Conservation (phyloP, 1,140 invertebrate genomes). For the Drosophila lacteicornis region DNA sequence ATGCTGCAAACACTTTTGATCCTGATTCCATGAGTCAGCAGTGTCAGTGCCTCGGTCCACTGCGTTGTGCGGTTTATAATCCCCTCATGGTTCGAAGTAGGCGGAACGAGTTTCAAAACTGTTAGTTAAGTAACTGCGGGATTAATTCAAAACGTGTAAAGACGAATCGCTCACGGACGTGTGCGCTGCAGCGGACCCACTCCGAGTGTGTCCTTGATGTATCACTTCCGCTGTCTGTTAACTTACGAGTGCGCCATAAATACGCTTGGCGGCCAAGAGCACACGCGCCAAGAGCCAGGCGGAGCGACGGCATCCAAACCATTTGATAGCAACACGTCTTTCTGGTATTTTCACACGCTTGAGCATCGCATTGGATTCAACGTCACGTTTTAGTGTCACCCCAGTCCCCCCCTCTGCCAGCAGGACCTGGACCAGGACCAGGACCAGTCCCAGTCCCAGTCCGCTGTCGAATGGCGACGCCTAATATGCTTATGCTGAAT, state of each 20-base stretch:
- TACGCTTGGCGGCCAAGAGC: constrained; percentile 69
- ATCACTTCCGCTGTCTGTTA: constrained; percentile 82
- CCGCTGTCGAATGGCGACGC: constrained; percentile 32
- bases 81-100: background rate
- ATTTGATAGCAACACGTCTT: constrained; percentile 84
- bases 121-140: constrained; percentile 53
- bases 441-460: background rate
- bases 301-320: constrained; percentile 55
- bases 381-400: constrained; percentile 79
- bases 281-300: constrained; percentile 60
- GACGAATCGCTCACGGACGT: constrained; percentile 37
- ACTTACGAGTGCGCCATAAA: constrained; percentile 75
- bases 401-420: background rate
- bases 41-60: background rate
- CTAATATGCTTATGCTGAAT: constrained; percentile 74
- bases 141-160: constrained; percentile 74
- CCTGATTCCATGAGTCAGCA: constrained; percentile 71
- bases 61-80: constrained; percentile 11
- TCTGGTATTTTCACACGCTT: constrained; percentile 85
- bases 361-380: constrained; percentile 84
- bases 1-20: constrained; percentile 66
- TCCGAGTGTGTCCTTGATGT: constrained; percentile 74
- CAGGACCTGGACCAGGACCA: background rate
- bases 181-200: background rate
- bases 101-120: constrained; percentile 31